These are phyloP conservation scores for Erebia epiphron DNA, from an alignment of 2,888 invertebrate genomes.

Conservation along the genomic window DNA sequence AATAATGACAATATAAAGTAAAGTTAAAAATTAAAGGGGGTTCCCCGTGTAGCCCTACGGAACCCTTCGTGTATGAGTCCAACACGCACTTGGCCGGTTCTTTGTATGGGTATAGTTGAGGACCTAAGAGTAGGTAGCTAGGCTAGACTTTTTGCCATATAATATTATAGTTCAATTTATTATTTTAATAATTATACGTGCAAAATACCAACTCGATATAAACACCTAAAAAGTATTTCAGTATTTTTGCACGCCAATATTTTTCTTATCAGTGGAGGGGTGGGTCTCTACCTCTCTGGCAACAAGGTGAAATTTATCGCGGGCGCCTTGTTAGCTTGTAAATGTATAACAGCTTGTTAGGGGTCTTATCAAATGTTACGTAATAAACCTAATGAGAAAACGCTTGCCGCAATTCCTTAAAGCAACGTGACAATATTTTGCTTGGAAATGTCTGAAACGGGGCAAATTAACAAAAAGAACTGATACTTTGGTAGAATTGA, in stretches of 20 bases:
- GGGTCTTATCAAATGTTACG: conserved; percentile 49
- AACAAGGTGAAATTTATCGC: conserved; percentile 61
- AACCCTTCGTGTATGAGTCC: too few relatives aligned
- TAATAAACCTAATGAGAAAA: conserved; percentile 28
- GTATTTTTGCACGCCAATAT: conserved; percentile 46
- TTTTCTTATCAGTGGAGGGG: conserved; percentile 48
- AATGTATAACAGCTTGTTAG: conserved; percentile 67
- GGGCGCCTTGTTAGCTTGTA: conserved; percentile 66
- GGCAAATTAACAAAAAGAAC: background rate
- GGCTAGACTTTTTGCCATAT: too few relatives aligned
- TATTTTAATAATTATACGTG: too few relatives aligned
- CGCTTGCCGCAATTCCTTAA: conserved; percentile 7
- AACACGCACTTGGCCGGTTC: too few relatives aligned
- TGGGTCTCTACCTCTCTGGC: conserved; percentile 29
- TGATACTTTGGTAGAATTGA: background rate
- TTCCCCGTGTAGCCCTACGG: too few relatives aligned
- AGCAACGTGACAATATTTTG: conserved; percentile 15
- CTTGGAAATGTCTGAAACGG: background rate
- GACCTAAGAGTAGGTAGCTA: too few relatives aligned
- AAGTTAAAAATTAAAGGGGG: too few relatives aligned
- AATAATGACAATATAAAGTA: too few relatives aligned
- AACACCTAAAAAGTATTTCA: conserved; percentile 18
- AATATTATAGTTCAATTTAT: too few relatives aligned
- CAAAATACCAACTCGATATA: background rate
- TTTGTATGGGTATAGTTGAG: too few relatives aligned